These are phyloP conservation scores for Oostethus manadensis DNA, from an alignment of 2,113 vertebrate species.

Conservation along the genomic window DNA sequence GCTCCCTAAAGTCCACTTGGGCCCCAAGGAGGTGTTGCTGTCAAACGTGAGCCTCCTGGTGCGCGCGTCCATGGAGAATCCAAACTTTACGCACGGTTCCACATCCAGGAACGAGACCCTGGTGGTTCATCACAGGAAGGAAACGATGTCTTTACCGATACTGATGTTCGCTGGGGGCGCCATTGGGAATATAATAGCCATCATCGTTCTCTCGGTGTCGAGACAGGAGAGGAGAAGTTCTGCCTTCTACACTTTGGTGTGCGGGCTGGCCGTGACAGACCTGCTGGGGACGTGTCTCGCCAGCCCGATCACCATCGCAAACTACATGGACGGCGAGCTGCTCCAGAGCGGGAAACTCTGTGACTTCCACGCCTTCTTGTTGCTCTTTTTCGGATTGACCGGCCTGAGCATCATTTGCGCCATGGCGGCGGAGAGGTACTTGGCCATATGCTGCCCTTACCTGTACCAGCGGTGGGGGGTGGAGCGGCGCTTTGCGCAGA, in stretches of 20 bases:
- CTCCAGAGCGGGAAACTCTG: constrained; percentile 49
- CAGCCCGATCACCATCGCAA: constrained; percentile 91
- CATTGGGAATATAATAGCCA: constrained; percentile 88
- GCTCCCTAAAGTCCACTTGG: background rate
- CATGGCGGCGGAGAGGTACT: constrained; percentile 94
- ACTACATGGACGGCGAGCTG: constrained; percentile 77
- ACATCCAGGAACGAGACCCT: constrained; percentile 15
- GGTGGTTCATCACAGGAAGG: fast-evolving
- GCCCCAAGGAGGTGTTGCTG: background rate
- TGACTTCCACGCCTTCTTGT: constrained; percentile 61
- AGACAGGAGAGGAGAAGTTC: constrained; percentile 86
- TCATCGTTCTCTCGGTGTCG: constrained; percentile 88
- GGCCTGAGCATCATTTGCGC: constrained; percentile 94
- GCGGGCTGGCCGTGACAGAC: constrained; percentile 91
- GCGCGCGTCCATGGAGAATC: constrained; percentile 21
- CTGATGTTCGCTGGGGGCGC: constrained; percentile 95
- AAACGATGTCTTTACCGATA: constrained; percentile 70
- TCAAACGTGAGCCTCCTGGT: constrained; percentile 7
- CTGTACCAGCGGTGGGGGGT: constrained; percentile 77
- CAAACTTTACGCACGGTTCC: constrained; percentile 48
- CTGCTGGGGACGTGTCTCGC: constrained; percentile 90
- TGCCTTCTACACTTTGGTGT: constrained; percentile 90
- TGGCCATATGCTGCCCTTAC: constrained; percentile 97
- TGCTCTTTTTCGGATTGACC: constrained; percentile 90
- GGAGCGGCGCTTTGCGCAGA: constrained; percentile 83